phyloP scores from a whole-genome alignment of 2,888 invertebrate species.

The Ennomos quercinarius region DNA sequence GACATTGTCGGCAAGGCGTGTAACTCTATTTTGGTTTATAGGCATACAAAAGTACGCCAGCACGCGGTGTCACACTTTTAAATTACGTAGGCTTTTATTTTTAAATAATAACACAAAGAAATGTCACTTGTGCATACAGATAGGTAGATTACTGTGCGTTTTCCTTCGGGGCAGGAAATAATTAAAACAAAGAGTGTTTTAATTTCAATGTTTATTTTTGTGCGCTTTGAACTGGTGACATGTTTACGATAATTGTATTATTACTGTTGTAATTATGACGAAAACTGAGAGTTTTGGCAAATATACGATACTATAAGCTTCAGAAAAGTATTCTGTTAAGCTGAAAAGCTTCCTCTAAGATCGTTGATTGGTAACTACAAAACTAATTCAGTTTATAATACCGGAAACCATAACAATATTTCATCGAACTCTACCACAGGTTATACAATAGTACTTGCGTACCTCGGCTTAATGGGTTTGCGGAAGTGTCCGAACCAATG shows the following conservation, averaged over 20 bases:
- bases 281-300: conserved; percentile 11
- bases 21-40: conserved; percentile 8
- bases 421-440: conserved; percentile 9
- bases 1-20: background rate
- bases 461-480: conserved; percentile 9
- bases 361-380: background rate
- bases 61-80: conserved; percentile 14
- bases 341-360: no score
- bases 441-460: no score
- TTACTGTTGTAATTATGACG: conserved; percentile 20
- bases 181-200: conserved; percentile 42
- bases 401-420: conserved; percentile 22
- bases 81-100: conserved; percentile 31
- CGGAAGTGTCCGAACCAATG: conserved; percentile 50
- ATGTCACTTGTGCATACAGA: conserved; percentile 25
- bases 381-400: conserved; percentile 5
- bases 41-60: conserved; percentile 12
- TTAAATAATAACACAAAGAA: conserved; percentile 34
- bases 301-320: background rate
- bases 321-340: no score
- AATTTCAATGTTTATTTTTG: conserved; percentile 32
- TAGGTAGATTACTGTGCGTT: conserved; percentile 33
- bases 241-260: conserved; percentile 31
- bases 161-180: conserved; percentile 46
- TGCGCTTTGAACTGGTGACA: conserved; percentile 34